These are phyloP conservation scores for Rhagium mordax DNA, from an alignment of 2,888 invertebrate species.

Conservation along the genomic window DNA sequence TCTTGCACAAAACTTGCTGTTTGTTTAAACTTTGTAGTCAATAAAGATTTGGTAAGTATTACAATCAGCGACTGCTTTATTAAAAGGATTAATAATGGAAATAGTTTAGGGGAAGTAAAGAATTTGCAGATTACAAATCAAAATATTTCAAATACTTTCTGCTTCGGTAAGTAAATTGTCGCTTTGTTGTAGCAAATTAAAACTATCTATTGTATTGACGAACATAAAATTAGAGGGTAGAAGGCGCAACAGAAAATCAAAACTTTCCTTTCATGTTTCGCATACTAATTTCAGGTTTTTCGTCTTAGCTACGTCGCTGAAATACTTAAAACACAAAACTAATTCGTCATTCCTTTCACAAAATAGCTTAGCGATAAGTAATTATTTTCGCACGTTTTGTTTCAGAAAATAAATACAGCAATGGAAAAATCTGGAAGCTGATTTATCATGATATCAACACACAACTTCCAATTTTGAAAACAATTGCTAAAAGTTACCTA, in stretches of 20 bases:
- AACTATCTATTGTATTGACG: conserved; percentile 1
- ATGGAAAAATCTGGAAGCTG: background rate
- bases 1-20: no score
- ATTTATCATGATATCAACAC: no score
- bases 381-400: conserved; percentile 3
- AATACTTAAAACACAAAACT: conserved; percentile 15
- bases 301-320: conserved; percentile 6
- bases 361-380: conserved; percentile 13
- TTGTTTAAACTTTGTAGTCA: no score
- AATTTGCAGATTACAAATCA: background rate
- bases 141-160: background rate
- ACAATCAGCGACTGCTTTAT: no score
- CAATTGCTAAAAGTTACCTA: no score
- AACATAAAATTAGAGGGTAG: conserved; percentile 4
- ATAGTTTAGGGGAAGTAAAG: background rate
- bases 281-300: conserved; percentile 9
- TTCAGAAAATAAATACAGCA: conserved; percentile 8
- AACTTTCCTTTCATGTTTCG: conserved; percentile 9
- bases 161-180: background rate
- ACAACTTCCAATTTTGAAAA: no score
- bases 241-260: conserved; percentile 13
- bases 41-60: no score
- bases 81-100: no score
- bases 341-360: conserved; percentile 17
- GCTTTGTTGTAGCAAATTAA: background rate